Conservation (phyloP, 2,888 invertebrate genomes). For the Bruchidius siliquastri region DNA sequence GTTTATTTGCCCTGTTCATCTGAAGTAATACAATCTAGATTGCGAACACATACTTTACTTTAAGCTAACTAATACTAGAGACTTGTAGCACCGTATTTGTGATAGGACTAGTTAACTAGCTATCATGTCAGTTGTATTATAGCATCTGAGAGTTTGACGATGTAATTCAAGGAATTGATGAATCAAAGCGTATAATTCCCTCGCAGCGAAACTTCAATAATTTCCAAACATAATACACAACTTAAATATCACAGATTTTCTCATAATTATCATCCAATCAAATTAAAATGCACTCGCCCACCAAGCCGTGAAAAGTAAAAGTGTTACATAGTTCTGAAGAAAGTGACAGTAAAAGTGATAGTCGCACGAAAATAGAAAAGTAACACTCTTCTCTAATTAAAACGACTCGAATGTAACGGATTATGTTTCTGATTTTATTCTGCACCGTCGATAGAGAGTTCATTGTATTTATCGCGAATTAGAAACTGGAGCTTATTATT, state of each 20-base stretch:
- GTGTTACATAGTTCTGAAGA: conserved; percentile 4
- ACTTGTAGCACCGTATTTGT: no score
- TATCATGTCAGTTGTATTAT: no score
- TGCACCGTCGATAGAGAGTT: neutral
- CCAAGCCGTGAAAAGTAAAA: neutral
- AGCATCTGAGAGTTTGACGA: no score
- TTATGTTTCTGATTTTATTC: neutral
- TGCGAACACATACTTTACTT: no score
- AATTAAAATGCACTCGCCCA: neutral
- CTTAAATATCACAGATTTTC: neutral
- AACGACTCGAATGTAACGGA: neutral
- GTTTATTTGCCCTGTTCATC: no score
- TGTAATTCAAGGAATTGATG: no score
- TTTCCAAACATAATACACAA: no score
- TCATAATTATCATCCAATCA: neutral
- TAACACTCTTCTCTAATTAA: neutral
- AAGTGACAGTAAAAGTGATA: conserved; percentile 12
- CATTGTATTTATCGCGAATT: neutral
- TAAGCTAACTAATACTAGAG: no score
- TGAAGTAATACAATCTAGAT: no score
- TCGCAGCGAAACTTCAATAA: no score
- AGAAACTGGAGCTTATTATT: neutral
- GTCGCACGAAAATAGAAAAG: neutral
- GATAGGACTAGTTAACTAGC: no score
- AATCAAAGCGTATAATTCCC: no score